Conservation (phyloP, 2,797 vertebrate genomes). For the Cyprinella venusta region DNA sequence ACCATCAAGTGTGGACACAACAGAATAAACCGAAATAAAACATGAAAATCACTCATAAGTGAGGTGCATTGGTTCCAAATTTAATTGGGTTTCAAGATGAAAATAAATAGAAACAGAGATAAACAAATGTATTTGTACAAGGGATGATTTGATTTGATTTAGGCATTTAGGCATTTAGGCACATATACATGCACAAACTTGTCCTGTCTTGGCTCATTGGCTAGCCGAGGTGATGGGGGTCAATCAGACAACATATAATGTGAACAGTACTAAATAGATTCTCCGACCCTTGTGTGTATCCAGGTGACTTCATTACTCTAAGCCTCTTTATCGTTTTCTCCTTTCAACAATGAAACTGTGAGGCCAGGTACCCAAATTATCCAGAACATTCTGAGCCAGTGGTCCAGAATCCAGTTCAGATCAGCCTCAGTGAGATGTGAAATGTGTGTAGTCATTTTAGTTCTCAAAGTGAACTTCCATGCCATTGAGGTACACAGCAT, state of each 20-base stretch:
- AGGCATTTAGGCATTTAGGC: not conserved
- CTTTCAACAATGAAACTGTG: not conserved
- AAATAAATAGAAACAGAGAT: not conserved
- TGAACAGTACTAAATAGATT: slow-evolving; percentile 27
- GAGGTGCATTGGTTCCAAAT: not conserved
- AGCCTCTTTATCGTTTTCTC: not conserved
- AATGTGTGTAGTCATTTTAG: not conserved
- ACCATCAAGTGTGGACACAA: not conserved
- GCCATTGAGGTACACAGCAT: not conserved
- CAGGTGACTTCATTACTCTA: slow-evolving; percentile 16
- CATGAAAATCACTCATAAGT: not conserved
- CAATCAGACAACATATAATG: slow-evolving; percentile 13
- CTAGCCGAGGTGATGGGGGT: not conserved
- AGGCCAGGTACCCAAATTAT: slow-evolving; percentile 1
- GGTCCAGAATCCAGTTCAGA: slow-evolving; percentile 11
- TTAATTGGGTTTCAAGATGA: not conserved
- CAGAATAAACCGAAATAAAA: not conserved
- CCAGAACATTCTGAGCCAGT: slow-evolving; percentile 23
- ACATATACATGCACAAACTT: not conserved
- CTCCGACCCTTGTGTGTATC: not conserved
- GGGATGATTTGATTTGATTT: not conserved
- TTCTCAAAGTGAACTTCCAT: not conserved
- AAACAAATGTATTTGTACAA: not conserved
- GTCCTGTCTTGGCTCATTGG: not conserved
- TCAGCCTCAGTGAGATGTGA: not conserved